Percentiles rank a stretch among this genome's conserved stretches.
Conservation (phyloP, 2,888 invertebrate genomes). For the Leptura quadrifasciata region DNA sequence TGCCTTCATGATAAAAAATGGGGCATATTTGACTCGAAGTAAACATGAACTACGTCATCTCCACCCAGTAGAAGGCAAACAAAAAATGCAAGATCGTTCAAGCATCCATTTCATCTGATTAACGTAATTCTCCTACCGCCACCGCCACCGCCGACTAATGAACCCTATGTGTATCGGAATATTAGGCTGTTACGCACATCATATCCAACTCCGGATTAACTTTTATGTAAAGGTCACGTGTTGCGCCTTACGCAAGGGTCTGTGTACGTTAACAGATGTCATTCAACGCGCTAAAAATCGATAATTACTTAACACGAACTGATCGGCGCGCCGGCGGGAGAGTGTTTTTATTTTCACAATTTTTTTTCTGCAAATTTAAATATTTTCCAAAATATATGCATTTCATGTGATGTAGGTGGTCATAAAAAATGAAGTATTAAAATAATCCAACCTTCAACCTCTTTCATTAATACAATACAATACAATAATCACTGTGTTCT, state of each 20-base stretch:
- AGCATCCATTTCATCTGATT: neutral
- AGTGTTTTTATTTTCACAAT: no score
- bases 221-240: slow-evolving; percentile 12
- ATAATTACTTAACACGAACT: no score
- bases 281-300: neutral
- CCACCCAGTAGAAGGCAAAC: neutral
- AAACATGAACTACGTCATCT: neutral
- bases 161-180: slow-evolving; percentile 4
- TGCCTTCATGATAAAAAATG: neutral
- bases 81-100: neutral
- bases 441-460: no score
- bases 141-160: no score
- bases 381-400: no score
- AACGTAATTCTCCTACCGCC: slow-evolving; percentile 4
- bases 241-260: slow-evolving; percentile 7
- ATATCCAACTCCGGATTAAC: neutral
- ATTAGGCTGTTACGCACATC: slow-evolving; percentile 17
- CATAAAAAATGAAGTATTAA: no score
- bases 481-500: no score
- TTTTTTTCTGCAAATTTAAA: no score
- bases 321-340: no score
- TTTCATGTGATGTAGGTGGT: no score
- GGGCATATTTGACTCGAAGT: neutral
- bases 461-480: no score
- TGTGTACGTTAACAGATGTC: slow-evolving; percentile 3